A percentile compares a stretch with the other conserved stretches of the same genome.
These are phyloP conservation scores for Micronycteris hirsuta DNA, from an alignment of 2,113 vertebrate species.

Conservation along the genomic window DNA sequence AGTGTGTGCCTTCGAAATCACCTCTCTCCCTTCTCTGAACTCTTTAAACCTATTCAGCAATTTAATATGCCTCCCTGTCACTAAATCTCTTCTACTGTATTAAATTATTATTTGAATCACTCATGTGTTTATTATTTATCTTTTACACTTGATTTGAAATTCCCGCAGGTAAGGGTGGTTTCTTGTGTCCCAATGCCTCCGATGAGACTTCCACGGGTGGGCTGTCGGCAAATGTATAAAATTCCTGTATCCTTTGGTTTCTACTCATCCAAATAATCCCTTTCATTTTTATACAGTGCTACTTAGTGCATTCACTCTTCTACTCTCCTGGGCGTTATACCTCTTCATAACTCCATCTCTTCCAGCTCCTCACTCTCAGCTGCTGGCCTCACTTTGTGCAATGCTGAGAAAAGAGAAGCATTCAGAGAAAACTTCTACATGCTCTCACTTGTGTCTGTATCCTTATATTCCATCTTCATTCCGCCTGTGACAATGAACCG, in stretches of 20 bases:
- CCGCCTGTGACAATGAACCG: background rate
- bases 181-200: background rate
- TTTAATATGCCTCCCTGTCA: slow-evolving; percentile 38
- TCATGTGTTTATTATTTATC: slow-evolving; percentile 37
- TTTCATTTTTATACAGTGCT: background rate
- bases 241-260: slow-evolving; percentile 10
- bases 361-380: background rate
- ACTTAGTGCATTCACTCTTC: background rate
- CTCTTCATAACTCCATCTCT: background rate
- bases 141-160: slow-evolving; percentile 24
- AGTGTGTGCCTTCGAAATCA: slow-evolving; percentile 16
- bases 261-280: slow-evolving; percentile 8
- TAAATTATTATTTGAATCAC: slow-evolving; percentile 43
- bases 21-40: slow-evolving; percentile 41
- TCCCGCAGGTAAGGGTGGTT: background rate
- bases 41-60: slow-evolving; percentile 32
- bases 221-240: slow-evolving; percentile 2
- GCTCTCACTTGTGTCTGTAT: slow-evolving; percentile 4
- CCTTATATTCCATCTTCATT: background rate
- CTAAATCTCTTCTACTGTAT: slow-evolving; percentile 42
- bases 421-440: slow-evolving; percentile 33
- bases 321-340: background rate
- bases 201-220: background rate
- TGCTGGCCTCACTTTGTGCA: slow-evolving; percentile 30
- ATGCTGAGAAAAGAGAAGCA: slow-evolving; percentile 9